phyloP scores from a whole-genome alignment of 2,888 invertebrate species.

The Argyresthia goedartella region DNA sequence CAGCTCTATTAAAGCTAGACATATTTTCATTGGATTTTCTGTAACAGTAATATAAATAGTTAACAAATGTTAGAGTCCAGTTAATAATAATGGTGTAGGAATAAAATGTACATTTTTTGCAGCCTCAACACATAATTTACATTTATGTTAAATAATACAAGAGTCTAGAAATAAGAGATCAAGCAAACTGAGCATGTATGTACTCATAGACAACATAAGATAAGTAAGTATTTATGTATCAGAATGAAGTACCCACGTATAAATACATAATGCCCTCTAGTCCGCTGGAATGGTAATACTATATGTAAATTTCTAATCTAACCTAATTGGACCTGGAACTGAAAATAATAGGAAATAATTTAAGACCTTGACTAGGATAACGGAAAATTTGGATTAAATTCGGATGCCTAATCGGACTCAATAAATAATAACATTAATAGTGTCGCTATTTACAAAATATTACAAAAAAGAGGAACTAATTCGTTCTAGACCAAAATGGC shows the following conservation, averaged over 20 bases:
- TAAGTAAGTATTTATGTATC: too few relatives aligned
- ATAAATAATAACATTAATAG: constrained; percentile 57
- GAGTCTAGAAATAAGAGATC: constrained; percentile 19
- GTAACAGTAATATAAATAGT: constrained; percentile 67
- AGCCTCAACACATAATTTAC: constrained; percentile 29
- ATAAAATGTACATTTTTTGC: constrained; percentile 50
- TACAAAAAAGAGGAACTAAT: constrained; percentile 54
- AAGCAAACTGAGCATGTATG: not conserved
- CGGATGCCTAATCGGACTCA: constrained; percentile 33
- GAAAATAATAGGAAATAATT: constrained; percentile 55
- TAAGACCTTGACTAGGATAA: constrained; percentile 65
- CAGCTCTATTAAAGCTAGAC: constrained; percentile 63
- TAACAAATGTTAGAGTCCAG: constrained; percentile 46
- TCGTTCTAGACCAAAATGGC: constrained; percentile 64
- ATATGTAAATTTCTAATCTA: constrained; percentile 28
- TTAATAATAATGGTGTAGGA: constrained; percentile 12
- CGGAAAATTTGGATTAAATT: constrained; percentile 55
- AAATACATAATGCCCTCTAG: not conserved
- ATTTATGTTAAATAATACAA: constrained; percentile 5
- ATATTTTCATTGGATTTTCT: constrained; percentile 54
- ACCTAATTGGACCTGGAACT: constrained; percentile 40
- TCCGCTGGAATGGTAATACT: constrained; percentile 50
- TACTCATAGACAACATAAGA: not conserved
- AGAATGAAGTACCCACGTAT: too few relatives aligned
- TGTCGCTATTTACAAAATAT: constrained; percentile 59